These are phyloP conservation scores for Pipistrellus nathusii DNA, from an alignment of 2,797 vertebrate species.

Conservation along the genomic window DNA sequence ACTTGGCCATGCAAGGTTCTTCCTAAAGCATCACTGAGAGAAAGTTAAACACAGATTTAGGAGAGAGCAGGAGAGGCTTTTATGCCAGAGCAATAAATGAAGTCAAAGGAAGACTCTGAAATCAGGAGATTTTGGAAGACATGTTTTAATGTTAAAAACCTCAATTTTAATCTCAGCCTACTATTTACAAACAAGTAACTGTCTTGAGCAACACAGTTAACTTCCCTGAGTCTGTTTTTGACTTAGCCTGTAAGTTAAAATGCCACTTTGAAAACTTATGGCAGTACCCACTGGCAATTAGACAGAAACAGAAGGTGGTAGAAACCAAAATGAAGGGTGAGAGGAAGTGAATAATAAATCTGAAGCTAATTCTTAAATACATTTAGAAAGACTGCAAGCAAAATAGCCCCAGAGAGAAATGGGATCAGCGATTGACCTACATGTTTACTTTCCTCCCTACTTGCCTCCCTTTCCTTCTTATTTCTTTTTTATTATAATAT, in stretches of 20 bases:
- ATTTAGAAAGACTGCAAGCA: neutral
- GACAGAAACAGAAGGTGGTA: neutral
- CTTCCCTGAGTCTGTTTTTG: neutral
- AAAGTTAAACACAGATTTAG: neutral
- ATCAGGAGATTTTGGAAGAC: neutral
- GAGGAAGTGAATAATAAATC: neutral
- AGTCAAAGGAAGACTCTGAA: neutral
- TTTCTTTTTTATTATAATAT: neutral
- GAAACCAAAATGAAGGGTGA: neutral
- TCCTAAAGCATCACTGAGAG: neutral
- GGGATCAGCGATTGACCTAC: too few relatives aligned
- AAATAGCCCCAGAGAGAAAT: neutral
- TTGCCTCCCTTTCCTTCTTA: neutral
- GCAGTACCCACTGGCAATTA: neutral
- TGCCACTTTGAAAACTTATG: neutral
- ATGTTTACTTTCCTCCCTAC: neutral
- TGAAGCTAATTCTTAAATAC: neutral
- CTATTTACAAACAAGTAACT: neutral
- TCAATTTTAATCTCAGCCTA: neutral
- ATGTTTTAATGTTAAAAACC: neutral
- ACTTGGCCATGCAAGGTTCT: neutral
- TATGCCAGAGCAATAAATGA: neutral
- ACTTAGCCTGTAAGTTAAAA: neutral
- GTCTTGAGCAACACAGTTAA: neutral
- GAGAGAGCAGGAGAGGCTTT: neutral